Conservation (phyloP, 2,888 invertebrate genomes). For the Pachymerium ferrugineum region DNA sequence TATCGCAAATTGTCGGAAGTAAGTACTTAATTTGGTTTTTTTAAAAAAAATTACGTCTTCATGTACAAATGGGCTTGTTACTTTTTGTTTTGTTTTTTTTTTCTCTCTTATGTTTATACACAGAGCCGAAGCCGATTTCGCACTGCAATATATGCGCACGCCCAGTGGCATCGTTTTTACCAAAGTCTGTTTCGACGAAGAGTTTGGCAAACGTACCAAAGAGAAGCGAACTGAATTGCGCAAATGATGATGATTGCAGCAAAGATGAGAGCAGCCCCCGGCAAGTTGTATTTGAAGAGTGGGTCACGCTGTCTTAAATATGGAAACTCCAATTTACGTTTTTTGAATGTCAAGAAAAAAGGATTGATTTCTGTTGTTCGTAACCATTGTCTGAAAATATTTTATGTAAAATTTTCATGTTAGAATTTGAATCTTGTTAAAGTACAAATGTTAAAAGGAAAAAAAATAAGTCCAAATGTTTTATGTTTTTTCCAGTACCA, state of each 20-base stretch:
- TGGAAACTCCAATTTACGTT: constrained; percentile 61
- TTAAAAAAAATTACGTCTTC: too few species aligned
- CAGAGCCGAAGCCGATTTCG: constrained; percentile 11
- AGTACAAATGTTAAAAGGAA: constrained; percentile 33
- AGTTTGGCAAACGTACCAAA: constrained; percentile 32
- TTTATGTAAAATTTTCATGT: constrained; percentile 39
- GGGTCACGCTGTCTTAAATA: constrained; percentile 73
- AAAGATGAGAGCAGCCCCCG: constrained; percentile 56
- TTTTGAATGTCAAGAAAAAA: constrained; percentile 60
- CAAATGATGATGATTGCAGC: constrained; percentile 50
- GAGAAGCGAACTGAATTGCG: constrained; percentile 45
- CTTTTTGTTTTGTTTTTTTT: not conserved
- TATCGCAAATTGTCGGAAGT: constrained; percentile 9
- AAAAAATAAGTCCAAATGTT: constrained; percentile 21
- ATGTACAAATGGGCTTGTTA: not conserved
- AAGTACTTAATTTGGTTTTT: not conserved
- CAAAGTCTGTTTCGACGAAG: constrained; percentile 14
- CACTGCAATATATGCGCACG: constrained; percentile 19
- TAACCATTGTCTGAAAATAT: constrained; percentile 61
- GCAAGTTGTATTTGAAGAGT: constrained; percentile 74
- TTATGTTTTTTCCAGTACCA: not conserved
- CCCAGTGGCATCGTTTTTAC: constrained; percentile 19
- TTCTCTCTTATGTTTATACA: not conserved
- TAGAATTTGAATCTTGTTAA: constrained; percentile 16
- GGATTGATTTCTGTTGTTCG: constrained; percentile 54